Evolutionary conservation across 2,888 invertebrate species (phyloP).

Genomic region (Antitype chi): DNA sequence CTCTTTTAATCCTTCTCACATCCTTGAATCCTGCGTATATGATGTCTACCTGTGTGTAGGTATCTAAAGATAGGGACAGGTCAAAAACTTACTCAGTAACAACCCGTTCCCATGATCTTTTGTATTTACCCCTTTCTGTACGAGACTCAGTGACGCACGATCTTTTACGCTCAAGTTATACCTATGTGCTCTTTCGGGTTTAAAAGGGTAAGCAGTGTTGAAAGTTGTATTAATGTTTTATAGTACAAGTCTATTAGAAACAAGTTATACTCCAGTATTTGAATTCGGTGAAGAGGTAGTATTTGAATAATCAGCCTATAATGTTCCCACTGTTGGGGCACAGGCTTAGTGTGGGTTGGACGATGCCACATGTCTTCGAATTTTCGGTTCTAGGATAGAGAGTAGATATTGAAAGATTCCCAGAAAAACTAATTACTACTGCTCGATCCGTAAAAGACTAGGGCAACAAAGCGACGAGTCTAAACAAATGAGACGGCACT

Average conservation of each 20-base stretch:
- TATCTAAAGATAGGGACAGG: conserved; percentile 17
- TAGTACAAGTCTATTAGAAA: not conserved
- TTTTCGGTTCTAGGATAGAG: too few species aligned
- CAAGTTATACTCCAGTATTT: not conserved
- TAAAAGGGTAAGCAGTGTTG: conserved; percentile 16
- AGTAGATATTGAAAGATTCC: not conserved
- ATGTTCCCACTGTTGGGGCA: too few species aligned
- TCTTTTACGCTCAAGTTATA: conserved; percentile 42
- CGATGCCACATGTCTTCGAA: too few species aligned
- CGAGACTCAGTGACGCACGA: conserved; percentile 44
- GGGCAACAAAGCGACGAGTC: not conserved
- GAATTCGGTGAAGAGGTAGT: not conserved
- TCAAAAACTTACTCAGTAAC: conserved; percentile 44
- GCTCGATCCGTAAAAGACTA: not conserved
- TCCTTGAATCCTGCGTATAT: not conserved
- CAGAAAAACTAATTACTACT: not conserved
- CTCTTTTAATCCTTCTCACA: not conserved
- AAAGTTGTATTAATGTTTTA: conserved; percentile 2
- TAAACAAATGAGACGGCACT: conserved; percentile 22
- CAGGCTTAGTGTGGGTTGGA: too few species aligned
- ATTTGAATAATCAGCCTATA: too few species aligned
- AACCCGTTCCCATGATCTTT: conserved; percentile 53
- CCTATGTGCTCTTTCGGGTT: conserved; percentile 2
- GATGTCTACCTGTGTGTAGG: conserved; percentile 19
- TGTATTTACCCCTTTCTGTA: conserved; percentile 52